Evolutionary conservation across 2,888 invertebrate species (phyloP), one percentile per base, ranked within the genome.

Genomic region (Nomada fabriciana): DNA sequence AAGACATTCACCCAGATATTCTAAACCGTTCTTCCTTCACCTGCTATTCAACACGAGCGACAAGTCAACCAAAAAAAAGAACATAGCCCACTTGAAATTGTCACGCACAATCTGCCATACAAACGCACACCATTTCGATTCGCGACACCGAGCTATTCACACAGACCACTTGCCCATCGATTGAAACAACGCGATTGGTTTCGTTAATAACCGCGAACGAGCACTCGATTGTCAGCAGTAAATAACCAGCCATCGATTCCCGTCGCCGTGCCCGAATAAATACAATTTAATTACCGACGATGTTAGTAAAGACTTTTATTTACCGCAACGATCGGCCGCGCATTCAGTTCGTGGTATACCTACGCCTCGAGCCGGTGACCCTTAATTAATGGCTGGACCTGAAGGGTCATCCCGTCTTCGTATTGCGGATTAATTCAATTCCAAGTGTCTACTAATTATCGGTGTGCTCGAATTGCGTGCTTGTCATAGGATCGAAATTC

Each of bases 361-460:
- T 36, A 36, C 70, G 75, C 75, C 80, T 76, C 71, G 64, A 50
- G 23, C 64, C 36, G 61, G 70, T 74, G 80, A 77, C 80, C 86
- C 80, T 86, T 86, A 86, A 86, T 86, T 86, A 86, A 86, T 86
- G 82, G 77, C 82, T 64, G 76, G 61, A 63, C 79, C 23, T 59
- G 73, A 70, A 65, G 71, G 69, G 71, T 74, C 72, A 76, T 81
- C 69, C 57, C 67, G 84, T 82, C 84, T 73, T 86, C 80, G 80
- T 86, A 84, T 84, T 76, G 77, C 84, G 82, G 84, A 88, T 88
- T 88, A 88, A 88, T 88, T 86, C 83, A 85, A 83, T 82, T 88
- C 88, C 70, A 86, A 85, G 88, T 85, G 88, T 88, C 88, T 88
- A 86, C 88, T 88, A 88, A 88, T 88, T 88, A 88, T 86, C 88